Conservation (phyloP, 1,140 invertebrate species). For the Lethrus apterus region DNA sequence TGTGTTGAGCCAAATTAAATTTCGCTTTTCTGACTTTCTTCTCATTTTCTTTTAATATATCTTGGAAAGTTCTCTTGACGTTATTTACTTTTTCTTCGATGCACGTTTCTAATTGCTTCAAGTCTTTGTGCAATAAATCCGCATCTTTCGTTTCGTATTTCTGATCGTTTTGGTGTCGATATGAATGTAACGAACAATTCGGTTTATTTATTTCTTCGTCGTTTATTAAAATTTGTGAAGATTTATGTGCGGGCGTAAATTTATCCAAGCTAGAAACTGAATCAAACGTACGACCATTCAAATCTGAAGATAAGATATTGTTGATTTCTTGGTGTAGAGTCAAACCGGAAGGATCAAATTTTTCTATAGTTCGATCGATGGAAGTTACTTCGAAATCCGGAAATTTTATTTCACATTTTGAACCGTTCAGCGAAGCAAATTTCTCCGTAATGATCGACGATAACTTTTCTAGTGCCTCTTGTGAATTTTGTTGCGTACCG, state of each 20-base stretch:
- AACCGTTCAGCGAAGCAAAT: neutral
- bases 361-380: neutral
- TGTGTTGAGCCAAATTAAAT: neutral
- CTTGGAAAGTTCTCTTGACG: neutral
- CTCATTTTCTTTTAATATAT: conserved; percentile 1
- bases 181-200: conserved; percentile 1
- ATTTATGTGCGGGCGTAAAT: neutral
- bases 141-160: conserved; percentile 4
- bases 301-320: neutral
- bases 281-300: too few relatives aligned
- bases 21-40: neutral
- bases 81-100: neutral
- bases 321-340: neutral
- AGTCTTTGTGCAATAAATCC: too few relatives aligned
- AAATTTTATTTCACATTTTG: too few relatives aligned
- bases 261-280: too few relatives aligned
- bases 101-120: conserved; percentile 10
- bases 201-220: neutral
- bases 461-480: neutral
- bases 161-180: conserved; percentile 7
- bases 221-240: neutral
- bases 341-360: neutral
- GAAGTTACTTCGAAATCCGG: conserved; percentile 3
- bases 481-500: neutral
- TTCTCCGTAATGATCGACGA: neutral